Evolutionary conservation across 2,113 vertebrate genomes (phyloP), one percentile per base, ranked within the genome.

Genomic region (Hippocampus abdominalis): DNA sequence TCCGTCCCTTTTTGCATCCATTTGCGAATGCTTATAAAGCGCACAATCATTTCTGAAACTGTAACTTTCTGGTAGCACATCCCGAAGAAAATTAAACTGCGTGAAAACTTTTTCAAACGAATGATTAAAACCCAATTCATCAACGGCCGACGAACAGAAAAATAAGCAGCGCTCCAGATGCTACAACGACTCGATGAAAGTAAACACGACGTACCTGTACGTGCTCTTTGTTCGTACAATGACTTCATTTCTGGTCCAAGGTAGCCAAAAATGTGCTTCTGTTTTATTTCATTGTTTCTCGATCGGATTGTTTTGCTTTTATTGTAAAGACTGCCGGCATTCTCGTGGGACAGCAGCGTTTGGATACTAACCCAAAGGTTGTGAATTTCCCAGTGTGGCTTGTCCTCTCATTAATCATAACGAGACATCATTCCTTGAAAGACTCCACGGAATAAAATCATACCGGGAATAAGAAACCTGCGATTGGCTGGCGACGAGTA

Each of bases 221-320:
- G 25, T 27, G 9, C 29, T 54, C 51, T 68, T 67, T 6, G 36
- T 18, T 36, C 15, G 27, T 15, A 46, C 39, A 15, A 23, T 64
- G 23, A n/a, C 42, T 64, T 18, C 42, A 64, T 64, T 64, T 44
- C 5, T 46, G 44, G n/a, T 36, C n/a, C 27, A 69, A 27, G 36
- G 15, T 54, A n/a, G 5, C 32, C 42, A 68, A 48, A 48, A 51
- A 15, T 23, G 36, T 39, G 18, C 2, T 16, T 29, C 57, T 69
- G 40, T 42, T 72, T 70, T 63, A 21, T 49, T 12, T 72, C 56
- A 36, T 60, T 66, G 40, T 66, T 69, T 49, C 12, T 64, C 46
- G 2, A 64, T 46, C 46, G 42, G 23, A 46, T 48, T 64, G 63
- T 27, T 18, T 64, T 60, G 32, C 27, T 32, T 60, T 60, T 29